Percentiles rank a stretch among this genome's conserved stretches.
Conservation (phyloP, 2,113 vertebrate species). For the Falco punctatus region DNA sequence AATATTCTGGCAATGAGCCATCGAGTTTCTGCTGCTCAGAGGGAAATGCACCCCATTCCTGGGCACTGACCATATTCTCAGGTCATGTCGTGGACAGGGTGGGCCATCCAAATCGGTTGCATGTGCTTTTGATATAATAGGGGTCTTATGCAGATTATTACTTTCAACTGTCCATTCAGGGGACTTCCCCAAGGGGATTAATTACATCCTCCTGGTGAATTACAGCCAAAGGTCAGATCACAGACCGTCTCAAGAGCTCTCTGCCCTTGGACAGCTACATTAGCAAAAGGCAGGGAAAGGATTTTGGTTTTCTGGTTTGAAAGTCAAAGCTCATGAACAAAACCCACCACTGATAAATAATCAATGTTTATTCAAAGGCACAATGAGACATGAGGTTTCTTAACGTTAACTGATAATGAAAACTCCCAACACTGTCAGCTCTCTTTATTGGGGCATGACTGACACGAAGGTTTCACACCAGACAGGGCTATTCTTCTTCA, state of each 20-base stretch:
- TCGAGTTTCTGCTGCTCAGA: background rate
- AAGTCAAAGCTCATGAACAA: background rate
- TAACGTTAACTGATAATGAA: background rate
- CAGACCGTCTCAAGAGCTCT: background rate
- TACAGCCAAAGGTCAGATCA: background rate
- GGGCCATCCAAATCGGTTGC: background rate
- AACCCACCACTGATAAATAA: background rate
- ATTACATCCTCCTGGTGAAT: background rate
- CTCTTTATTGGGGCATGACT: background rate
- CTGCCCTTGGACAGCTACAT: background rate
- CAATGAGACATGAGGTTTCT: background rate
- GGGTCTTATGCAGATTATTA: background rate
- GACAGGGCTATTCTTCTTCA: background rate
- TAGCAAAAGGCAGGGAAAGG: background rate
- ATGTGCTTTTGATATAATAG: background rate
- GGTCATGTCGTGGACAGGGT: background rate
- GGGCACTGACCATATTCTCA: accelerated
- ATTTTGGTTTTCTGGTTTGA: background rate
- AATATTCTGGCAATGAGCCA: background rate
- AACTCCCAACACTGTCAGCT: background rate
- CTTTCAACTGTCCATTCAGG: background rate
- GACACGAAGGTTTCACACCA: background rate
- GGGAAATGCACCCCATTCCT: background rate
- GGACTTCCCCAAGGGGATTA: background rate
- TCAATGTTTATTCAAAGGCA: background rate